Evolutionary conservation across 2,797 vertebrate species (phyloP).

Genomic region (Rhabdophis nuchalis): DNA sequence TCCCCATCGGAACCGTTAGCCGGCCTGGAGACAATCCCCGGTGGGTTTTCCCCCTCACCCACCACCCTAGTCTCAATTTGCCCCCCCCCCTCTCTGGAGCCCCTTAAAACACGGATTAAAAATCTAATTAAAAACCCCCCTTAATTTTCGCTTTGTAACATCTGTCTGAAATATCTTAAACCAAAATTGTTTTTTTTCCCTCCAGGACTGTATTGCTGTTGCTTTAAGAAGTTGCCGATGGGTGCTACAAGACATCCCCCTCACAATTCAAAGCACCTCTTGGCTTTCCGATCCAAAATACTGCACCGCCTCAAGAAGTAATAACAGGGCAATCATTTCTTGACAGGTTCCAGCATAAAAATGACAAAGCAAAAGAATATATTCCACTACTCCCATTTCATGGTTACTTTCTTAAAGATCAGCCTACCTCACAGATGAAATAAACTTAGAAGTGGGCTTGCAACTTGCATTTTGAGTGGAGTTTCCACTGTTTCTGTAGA

Average conservation of each 20-base stretch:
- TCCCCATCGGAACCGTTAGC: no score
- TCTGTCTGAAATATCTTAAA: not conserved
- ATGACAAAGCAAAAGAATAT: not conserved
- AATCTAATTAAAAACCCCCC: no score
- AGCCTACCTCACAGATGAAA: not conserved
- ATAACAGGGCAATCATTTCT: slow-evolving; percentile 48
- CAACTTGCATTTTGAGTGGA: not conserved
- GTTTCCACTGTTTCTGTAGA: not conserved
- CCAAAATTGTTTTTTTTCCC: not conserved
- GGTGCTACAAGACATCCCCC: not conserved
- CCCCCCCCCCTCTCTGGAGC: no score
- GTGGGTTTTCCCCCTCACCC: no score
- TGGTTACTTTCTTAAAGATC: not conserved
- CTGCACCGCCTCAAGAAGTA: slow-evolving; percentile 18
- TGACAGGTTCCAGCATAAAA: slow-evolving; percentile 30
- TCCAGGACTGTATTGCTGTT: not conserved
- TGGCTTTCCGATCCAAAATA: not conserved
- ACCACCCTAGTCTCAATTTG: no score
- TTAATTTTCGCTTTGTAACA: no score
- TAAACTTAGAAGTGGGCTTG: not conserved
- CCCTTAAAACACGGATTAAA: no score
- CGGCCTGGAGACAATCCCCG: no score
- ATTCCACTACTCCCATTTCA: not conserved
- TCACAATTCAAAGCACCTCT: not conserved
- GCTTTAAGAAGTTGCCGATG: not conserved